Conservation (phyloP, 2,797 vertebrate species). For the Sebastes itinus region DNA sequence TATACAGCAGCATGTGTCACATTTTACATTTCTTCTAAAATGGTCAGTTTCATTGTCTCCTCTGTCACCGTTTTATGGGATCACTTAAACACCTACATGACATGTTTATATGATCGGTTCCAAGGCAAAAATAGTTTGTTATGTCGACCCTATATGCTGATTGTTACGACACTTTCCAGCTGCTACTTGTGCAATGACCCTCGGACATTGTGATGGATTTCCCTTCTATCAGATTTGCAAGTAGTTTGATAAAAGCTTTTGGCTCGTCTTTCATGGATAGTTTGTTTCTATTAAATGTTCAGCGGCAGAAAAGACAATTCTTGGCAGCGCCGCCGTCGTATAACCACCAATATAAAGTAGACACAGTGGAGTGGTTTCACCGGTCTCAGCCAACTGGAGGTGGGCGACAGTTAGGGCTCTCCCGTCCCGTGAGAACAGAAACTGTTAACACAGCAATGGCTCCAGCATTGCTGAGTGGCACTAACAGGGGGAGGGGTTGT, state of each 20-base stretch:
- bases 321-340: slow-evolving; percentile 58
- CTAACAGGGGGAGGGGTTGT: slow-evolving; percentile 65
- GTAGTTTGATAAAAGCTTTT: slow-evolving; percentile 56
- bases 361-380: slow-evolving; percentile 80
- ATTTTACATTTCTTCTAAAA: slow-evolving; percentile 35
- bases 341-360: slow-evolving; percentile 70
- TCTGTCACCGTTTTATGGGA: slow-evolving; percentile 24
- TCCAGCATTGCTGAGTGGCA: slow-evolving; percentile 81
- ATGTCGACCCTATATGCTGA: slow-evolving; percentile 21
- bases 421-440: slow-evolving; percentile 80
- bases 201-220: slow-evolving; percentile 43
- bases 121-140: slow-evolving; percentile 21
- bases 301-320: slow-evolving; percentile 63
- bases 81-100: slow-evolving; percentile 29
- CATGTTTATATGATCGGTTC: slow-evolving; percentile 28
- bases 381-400: slow-evolving; percentile 77
- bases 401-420: slow-evolving; percentile 77
- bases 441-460: slow-evolving; percentile 83
- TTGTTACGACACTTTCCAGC: slow-evolving; percentile 31
- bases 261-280: slow-evolving; percentile 66
- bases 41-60: slow-evolving; percentile 33
- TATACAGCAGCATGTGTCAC: slow-evolving; percentile 11
- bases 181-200: slow-evolving; percentile 30
- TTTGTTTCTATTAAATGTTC: slow-evolving; percentile 74
- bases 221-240: slow-evolving; percentile 48